Evolutionary conservation across 2,797 vertebrate species (phyloP).

Genomic region (Lindbergichthys nudifrons): DNA sequence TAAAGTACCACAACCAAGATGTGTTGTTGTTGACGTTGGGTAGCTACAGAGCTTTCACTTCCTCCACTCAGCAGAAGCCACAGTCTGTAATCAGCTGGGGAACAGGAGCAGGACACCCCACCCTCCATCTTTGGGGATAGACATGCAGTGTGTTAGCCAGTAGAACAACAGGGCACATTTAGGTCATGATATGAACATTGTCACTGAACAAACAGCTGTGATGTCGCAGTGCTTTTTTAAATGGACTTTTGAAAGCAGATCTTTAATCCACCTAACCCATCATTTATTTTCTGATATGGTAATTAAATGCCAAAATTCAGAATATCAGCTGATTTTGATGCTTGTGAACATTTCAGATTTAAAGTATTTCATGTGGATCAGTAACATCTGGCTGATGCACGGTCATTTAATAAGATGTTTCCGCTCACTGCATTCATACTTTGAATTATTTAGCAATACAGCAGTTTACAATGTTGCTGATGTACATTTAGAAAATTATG

Average conservation of each 20-base stretch:
- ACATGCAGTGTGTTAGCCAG: constrained; percentile 33
- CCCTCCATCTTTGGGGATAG: constrained; percentile 53
- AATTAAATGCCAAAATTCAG: not conserved
- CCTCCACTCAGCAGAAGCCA: constrained; percentile 52
- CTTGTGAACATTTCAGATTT: not conserved
- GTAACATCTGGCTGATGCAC: constrained; percentile 20
- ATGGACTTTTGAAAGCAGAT: constrained; percentile 15
- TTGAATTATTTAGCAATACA: constrained; percentile 59
- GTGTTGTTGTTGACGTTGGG: constrained; percentile 50
- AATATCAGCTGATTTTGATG: constrained; percentile 1
- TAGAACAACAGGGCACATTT: constrained; percentile 50
- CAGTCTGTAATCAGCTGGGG: constrained; percentile 57
- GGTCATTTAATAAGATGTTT: constrained; percentile 34
- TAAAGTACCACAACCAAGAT: constrained; percentile 17
- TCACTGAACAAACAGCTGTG: constrained; percentile 34
- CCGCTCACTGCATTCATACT: constrained; percentile 25
- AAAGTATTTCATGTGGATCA: constrained; percentile 22
- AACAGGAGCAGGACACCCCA: constrained; percentile 38
- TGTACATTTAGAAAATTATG: constrained; percentile 26
- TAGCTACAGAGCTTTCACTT: constrained; percentile 53
- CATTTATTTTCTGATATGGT: not conserved
- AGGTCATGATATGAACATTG: constrained; percentile 62
- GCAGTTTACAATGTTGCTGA: constrained; percentile 28
- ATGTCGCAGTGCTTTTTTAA: constrained; percentile 25
- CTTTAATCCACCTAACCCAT: not conserved